phyloP scores from a whole-genome alignment of 2,797 vertebrate genomes.

The Acridotheres tristis region DNA sequence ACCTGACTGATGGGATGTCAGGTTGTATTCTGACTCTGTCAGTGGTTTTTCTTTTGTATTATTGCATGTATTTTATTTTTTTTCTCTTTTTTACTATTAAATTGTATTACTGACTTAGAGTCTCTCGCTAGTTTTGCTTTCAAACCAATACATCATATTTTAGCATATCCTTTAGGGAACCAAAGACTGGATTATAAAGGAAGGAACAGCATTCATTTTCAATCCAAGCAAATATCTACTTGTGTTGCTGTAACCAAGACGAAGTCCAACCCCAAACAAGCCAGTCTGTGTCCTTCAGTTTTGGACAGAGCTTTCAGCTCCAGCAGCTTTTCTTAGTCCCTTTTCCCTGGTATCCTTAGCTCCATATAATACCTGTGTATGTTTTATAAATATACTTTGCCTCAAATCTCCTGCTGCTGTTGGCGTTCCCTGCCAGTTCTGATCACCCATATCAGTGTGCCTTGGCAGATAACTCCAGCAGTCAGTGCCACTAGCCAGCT shows the following conservation, averaged over 20 bases:
- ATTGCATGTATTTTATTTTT: no score
- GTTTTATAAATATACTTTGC: background rate
- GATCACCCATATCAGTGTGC: background rate
- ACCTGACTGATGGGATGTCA: no score
- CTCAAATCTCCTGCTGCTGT: background rate
- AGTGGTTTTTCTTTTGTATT: no score
- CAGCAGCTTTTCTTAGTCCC: background rate
- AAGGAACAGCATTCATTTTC: background rate
- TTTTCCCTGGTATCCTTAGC: background rate
- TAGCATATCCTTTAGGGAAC: background rate
- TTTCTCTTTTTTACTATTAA: no score
- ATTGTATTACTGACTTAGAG: no score
- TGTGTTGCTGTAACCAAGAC: background rate
- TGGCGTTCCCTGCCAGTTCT: background rate
- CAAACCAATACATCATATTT: background rate
- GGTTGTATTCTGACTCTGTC: no score
- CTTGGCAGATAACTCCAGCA: background rate
- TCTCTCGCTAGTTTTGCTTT: no score
- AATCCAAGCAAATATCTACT: background rate
- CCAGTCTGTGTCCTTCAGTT: background rate
- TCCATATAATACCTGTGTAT: background rate
- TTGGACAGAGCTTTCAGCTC: background rate
- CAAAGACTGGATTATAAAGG: background rate
- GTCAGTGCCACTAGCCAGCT: constrained; percentile 25
- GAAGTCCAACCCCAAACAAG: background rate